Evolutionary conservation across 2,888 invertebrate genomes (phyloP), one percentile per base, ranked within the genome.

Genomic region (Scaptodrosophila latifasciaeformis): DNA sequence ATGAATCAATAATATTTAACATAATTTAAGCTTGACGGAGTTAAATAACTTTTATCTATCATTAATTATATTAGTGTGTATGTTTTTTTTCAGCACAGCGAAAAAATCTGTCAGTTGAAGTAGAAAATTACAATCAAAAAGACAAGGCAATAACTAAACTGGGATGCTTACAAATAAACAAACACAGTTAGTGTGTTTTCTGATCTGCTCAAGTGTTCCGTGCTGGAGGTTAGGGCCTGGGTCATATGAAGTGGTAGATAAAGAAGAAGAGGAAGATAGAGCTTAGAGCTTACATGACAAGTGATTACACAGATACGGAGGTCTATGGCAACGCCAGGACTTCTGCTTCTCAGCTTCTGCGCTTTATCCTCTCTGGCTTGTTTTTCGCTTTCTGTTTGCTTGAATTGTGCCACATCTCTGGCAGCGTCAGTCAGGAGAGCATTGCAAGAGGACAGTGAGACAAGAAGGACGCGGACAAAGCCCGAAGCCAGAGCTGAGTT

Each of bases 291-390:
- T 54, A 50, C 49, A 49, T 76, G 71, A 72, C 71, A 76, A 72
- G 71, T 72, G 77, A 79, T 72, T 71, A 79, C 77, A 76, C 60
- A 70, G 65, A 70, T 76, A 66, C 62, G 12, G 30, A 44, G 54
- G 44, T 64, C 49, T 51, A 43, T 29, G 37, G 49, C 47, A 57
- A 34, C 34, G 29, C 42, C 37, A 29, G 19, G 49, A 43, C 40
- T n/a, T 35, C 35, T 57, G 49, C n/a, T 35, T 51, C 35, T 47
- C n/a, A n/a, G n/a, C n/a, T n/a, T n/a, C n/a, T n/a, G n/a, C n/a
- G n/a, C n/a, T n/a, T n/a, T n/a, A n/a, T n/a, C n/a, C n/a, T n/a
- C n/a, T n/a, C n/a, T n/a, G n/a, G n/a, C n/a, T n/a, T n/a, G n/a
- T n/a, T n/a, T n/a, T n/a, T n/a, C n/a, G n/a, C n/a, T n/a, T n/a